These are phyloP conservation scores for Pelecanoides urinatrix DNA, from an alignment of 2,113 vertebrate genomes.

Conservation along the genomic window DNA sequence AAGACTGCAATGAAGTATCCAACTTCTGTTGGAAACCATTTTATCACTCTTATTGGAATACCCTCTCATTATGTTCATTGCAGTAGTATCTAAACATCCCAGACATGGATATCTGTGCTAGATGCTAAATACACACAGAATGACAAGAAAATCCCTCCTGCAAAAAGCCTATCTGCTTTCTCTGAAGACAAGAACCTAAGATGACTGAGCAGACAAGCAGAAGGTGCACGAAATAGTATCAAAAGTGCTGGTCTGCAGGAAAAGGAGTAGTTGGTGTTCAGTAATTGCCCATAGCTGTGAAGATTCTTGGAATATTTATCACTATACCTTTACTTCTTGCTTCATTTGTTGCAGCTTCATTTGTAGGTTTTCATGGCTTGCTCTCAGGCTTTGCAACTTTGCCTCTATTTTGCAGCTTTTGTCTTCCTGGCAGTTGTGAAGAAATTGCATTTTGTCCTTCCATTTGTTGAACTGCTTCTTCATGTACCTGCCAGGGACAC, in stretches of 20 bases:
- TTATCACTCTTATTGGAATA: background rate
- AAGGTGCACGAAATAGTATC: background rate
- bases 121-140: background rate
- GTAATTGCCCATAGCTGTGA: background rate
- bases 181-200: background rate
- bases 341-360: conserved; percentile 64
- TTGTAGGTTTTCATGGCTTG: conserved; percentile 73
- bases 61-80: background rate
- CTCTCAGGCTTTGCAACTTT: conserved; percentile 72
- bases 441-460: conserved; percentile 74
- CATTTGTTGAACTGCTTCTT: conserved; percentile 74
- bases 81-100: background rate
- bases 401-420: conserved; percentile 75
- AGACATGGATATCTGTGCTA: background rate
- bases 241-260: background rate
- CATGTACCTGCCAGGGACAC: conserved; percentile 71
- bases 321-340: conserved; percentile 63
- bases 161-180: background rate
- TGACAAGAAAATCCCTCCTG: background rate
- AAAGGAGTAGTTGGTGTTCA: background rate
- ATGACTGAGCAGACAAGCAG: background rate
- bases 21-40: background rate
- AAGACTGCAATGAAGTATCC: background rate
- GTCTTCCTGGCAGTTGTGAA: conserved; percentile 75
- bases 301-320: background rate